A percentile compares a stretch with the other conserved stretches of the same genome.
Conservation (phyloP, 2,113 vertebrate species). For the Panthera leo region DNA sequence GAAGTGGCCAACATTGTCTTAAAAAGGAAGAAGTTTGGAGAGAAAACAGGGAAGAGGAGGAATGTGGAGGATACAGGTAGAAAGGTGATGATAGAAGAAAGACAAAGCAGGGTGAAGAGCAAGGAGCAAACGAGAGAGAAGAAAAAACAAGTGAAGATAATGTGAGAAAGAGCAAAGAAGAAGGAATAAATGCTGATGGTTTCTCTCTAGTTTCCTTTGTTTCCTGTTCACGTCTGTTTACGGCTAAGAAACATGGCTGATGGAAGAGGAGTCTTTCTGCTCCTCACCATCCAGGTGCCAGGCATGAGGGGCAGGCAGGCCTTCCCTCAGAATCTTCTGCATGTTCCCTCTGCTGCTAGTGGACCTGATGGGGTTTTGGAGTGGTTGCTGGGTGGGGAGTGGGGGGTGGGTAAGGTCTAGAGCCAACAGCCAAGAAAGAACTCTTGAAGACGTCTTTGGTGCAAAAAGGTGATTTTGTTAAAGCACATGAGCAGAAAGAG, state of each 20-base stretch:
- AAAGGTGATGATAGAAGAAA: background rate
- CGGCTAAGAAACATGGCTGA: background rate
- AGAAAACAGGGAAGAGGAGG: background rate
- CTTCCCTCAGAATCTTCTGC: background rate
- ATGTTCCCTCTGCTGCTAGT: rapidly evolving
- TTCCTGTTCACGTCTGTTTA: background rate
- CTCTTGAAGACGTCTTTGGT: no score
- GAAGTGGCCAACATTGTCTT: background rate
- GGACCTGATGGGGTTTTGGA: no score
- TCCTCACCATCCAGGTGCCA: background rate
- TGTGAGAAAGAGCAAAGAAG: background rate
- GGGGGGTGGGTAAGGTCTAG: no score
- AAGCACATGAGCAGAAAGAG: no score
- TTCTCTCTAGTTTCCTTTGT: background rate
- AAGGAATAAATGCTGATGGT: background rate
- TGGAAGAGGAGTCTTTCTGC: background rate
- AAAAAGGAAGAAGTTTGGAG: rapidly evolving
- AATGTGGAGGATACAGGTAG: background rate
- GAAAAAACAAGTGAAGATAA: background rate
- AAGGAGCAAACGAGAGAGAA: background rate
- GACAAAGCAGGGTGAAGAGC: background rate
- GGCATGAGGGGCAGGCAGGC: no score
- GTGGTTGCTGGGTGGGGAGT: no score
- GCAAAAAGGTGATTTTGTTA: no score
- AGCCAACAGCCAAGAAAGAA: no score